These are phyloP conservation scores for Lepetodrilus schrolli DNA, from an alignment of 2,888 invertebrate genomes.

Conservation along the genomic window DNA sequence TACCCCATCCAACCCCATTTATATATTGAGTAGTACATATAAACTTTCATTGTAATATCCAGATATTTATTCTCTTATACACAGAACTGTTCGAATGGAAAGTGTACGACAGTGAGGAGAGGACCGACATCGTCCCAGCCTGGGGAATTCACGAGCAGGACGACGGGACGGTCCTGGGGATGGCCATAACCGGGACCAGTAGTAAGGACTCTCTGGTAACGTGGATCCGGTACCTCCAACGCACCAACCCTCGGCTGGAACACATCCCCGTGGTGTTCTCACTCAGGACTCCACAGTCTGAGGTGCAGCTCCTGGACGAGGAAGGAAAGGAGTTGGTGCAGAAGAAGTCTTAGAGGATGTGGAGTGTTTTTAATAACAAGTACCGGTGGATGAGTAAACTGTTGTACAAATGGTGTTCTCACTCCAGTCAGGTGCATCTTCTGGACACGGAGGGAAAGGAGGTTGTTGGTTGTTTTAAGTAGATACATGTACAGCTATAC, in stretches of 20 bases:
- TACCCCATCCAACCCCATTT: no score
- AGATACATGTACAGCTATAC: no score
- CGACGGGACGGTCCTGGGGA: constrained; percentile 89
- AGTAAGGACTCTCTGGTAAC: constrained; percentile 90
- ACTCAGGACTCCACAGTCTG: constrained; percentile 80
- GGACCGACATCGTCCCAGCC: constrained; percentile 69
- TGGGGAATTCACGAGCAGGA: constrained; percentile 92
- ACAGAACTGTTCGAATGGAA: constrained; percentile 61
- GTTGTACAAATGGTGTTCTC: no score
- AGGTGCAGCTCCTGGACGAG: background rate
- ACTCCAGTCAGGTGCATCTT: background rate
- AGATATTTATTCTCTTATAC: no score
- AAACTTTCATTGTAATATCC: no score
- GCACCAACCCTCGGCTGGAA: constrained; percentile 83
- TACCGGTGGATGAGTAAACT: no score
- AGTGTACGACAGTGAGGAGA: constrained; percentile 57
- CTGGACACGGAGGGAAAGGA: background rate
- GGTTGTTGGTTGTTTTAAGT: no score
- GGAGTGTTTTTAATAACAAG: no score
- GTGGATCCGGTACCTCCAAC: constrained; percentile 81
- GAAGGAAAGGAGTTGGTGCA: background rate
- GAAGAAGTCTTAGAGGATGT: no score
- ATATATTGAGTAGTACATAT: no score
- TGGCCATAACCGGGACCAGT: constrained; percentile 93
- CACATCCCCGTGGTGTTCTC: constrained; percentile 90